These are phyloP conservation scores for Harmothoe impar DNA, from an alignment of 2,888 invertebrate species.

Conservation along the genomic window DNA sequence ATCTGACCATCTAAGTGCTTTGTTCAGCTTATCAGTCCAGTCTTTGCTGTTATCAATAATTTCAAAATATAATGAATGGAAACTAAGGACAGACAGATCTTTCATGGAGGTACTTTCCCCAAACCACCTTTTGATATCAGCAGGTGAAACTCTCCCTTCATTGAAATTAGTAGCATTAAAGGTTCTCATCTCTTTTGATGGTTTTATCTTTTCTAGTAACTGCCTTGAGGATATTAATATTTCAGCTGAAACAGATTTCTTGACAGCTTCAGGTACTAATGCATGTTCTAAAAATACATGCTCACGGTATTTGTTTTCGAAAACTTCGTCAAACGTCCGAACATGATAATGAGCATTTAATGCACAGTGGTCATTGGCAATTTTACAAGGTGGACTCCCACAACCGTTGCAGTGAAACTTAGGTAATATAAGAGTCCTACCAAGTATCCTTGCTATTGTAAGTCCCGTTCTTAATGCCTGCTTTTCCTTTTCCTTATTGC, in stretches of 20 bases:
- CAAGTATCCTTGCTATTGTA: constrained; percentile 60
- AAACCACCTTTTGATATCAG: no score
- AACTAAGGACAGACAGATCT: no score
- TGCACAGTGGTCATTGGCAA: neutral
- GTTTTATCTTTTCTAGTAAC: no score
- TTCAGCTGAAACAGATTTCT: constrained; percentile 28
- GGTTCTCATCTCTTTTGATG: no score
- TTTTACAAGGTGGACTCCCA: neutral
- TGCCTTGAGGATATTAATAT: neutral
- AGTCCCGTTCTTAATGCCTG: constrained; percentile 24
- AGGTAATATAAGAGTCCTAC: constrained; percentile 68
- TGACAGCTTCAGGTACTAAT: constrained; percentile 47
- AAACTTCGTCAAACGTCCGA: constrained; percentile 16
- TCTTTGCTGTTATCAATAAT: no score
- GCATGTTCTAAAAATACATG: constrained; percentile 54
- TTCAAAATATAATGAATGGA: no score
- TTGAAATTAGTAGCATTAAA: no score
- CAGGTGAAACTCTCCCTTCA: no score
- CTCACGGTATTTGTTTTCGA: constrained; percentile 58
- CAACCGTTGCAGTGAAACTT: constrained; percentile 67
- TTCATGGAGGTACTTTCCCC: no score
- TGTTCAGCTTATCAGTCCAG: no score
- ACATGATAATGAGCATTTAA: constrained; percentile 18
- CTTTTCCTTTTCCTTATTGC: constrained; percentile 12
- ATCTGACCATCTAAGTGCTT: no score